phyloP scores from a whole-genome alignment of 2,888 invertebrate genomes.

The Malthinus flaveolus region DNA sequence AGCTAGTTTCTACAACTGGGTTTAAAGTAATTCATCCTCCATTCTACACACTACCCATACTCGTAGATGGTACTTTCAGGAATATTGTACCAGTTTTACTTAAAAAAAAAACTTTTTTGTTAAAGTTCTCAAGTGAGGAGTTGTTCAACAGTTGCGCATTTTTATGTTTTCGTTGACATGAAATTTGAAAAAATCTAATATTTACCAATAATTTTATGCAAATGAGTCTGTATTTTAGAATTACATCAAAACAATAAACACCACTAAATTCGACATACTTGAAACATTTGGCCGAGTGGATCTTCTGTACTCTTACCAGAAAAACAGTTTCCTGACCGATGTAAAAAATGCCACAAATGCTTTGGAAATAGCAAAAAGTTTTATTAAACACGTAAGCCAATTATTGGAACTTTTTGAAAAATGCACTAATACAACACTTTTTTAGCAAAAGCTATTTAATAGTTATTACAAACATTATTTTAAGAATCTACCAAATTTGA shows the following conservation, averaged over 20 bases:
- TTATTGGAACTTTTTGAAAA: neutral
- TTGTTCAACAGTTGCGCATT: too few species aligned
- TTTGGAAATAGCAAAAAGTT: constrained; percentile 8
- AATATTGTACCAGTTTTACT: too few species aligned
- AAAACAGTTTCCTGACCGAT: constrained; percentile 10
- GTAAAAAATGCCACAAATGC: neutral
- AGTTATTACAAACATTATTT: constrained; percentile 13
- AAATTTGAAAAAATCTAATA: too few species aligned
- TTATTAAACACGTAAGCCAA: constrained; percentile 15
- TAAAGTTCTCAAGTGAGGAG: too few species aligned
- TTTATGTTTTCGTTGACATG: too few species aligned
- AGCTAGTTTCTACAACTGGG: too few species aligned
- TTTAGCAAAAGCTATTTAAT: constrained; percentile 15
- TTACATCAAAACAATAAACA: neutral
- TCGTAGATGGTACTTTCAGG: too few species aligned
- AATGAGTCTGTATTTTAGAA: constrained; percentile 4
- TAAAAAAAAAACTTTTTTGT: too few species aligned
- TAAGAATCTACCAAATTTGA: constrained; percentile 13
- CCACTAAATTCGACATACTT: constrained; percentile 1
- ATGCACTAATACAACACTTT: neutral
- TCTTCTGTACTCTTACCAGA: constrained; percentile 13
- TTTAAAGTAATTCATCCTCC: too few species aligned
- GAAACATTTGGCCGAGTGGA: constrained; percentile 13
- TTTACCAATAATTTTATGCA: neutral
- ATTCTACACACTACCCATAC: too few species aligned